Evolutionary conservation across 2,797 vertebrate genomes (phyloP).

Genomic region (Petrocephalus schoutedeni): DNA sequence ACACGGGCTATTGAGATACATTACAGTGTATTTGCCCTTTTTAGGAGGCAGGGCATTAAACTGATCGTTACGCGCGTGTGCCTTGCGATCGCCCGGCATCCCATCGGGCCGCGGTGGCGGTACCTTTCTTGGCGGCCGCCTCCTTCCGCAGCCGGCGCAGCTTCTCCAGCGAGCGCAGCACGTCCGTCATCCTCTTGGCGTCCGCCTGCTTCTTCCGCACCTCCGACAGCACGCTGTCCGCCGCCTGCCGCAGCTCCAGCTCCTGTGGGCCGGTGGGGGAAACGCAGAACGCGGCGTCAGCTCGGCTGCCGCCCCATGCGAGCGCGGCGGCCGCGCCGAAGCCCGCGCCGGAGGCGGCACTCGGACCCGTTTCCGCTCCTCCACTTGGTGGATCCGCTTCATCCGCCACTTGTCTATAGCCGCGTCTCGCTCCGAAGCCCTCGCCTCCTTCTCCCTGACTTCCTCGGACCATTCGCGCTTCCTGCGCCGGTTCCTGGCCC

Average conservation of each 20-base stretch:
- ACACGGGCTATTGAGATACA: background rate
- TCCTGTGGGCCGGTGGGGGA: slow-evolving; percentile 59
- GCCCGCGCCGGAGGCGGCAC: background rate
- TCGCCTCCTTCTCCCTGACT: slow-evolving; percentile 47
- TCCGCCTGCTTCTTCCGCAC: slow-evolving; percentile 89
- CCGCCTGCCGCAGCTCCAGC: slow-evolving; percentile 81
- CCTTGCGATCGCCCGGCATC: too few relatives aligned
- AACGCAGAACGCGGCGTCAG: background rate
- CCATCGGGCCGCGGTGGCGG: background rate
- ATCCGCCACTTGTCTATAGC: slow-evolving; percentile 77
- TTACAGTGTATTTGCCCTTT: background rate
- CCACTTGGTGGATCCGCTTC: slow-evolving; percentile 71
- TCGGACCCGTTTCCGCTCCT: slow-evolving; percentile 79
- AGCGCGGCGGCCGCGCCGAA: background rate
- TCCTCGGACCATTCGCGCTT: slow-evolving; percentile 52
- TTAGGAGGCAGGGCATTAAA: background rate
- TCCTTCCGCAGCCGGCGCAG: slow-evolving; percentile 85
- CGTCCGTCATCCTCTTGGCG: slow-evolving; percentile 82
- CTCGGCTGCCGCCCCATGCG: background rate
- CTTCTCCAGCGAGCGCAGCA: slow-evolving; percentile 82
- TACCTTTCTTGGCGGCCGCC: slow-evolving; percentile 85
- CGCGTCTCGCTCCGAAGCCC: slow-evolving; percentile 63
- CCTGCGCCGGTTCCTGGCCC: slow-evolving; percentile 55
- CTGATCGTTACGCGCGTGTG: too few relatives aligned
- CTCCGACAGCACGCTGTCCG: slow-evolving; percentile 84